A percentile compares a stretch with the other conserved stretches of the same genome.
Conservation (phyloP, 2,797 vertebrate species). For the Myiothlypis coronata region DNA sequence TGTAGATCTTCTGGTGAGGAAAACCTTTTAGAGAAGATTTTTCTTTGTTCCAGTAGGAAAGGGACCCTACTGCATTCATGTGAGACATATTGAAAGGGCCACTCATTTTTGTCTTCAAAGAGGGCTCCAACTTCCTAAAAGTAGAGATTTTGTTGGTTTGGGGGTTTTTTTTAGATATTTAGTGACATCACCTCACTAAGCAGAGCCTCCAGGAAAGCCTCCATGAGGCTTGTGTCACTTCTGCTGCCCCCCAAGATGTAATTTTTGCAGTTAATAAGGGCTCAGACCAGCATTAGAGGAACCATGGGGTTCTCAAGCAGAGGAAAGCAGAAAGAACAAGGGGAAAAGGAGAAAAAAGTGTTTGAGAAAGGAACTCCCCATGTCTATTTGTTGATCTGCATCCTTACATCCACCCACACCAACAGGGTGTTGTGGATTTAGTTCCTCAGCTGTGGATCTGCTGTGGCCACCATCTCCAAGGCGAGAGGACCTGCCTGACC, state of each 20-base stretch:
- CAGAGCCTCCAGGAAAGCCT: neutral
- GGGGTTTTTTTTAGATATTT: neutral
- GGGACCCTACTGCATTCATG: neutral
- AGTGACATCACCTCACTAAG: fast-evolving
- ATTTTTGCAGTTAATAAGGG: neutral
- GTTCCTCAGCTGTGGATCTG: neutral
- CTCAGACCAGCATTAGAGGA: neutral
- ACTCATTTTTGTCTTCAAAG: neutral
- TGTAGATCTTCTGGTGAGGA: neutral
- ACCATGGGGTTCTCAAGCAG: fast-evolving
- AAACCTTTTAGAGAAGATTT: neutral
- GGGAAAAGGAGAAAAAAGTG: neutral
- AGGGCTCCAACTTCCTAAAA: neutral
- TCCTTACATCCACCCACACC: neutral
- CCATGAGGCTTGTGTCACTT: neutral
- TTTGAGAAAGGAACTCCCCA: neutral
- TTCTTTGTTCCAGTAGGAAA: neutral
- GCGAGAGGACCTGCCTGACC: neutral
- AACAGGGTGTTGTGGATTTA: neutral
- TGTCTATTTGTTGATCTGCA: neutral
- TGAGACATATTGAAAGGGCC: neutral
- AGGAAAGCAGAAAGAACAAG: neutral
- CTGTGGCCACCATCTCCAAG: neutral
- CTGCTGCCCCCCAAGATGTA: neutral
- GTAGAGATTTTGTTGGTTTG: neutral